Base-by-base conservation (phyloP, 2,888 invertebrate genomes). In the Leptinotarsa haldemani region DNA sequence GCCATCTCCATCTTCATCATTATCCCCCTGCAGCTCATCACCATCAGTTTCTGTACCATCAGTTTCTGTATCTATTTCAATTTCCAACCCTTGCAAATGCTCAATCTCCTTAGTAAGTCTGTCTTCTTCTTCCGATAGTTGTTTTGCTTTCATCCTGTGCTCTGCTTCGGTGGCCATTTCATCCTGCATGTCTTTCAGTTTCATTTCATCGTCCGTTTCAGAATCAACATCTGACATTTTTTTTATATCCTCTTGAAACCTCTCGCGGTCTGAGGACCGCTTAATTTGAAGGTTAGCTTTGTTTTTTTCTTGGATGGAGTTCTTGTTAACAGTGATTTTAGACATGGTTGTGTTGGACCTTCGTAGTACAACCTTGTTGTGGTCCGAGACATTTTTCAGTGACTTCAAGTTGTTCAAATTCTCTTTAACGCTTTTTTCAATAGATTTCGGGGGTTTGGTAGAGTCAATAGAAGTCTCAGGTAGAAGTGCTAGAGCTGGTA, bases 11-110 rank as follows among this genome's bases (percentile, higher is more conserved):
- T 84, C 85, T 65, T 85, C 85, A 61, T 87, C 87, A 66, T 83
- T 83, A 76, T 87, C 87, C 3, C 85, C 84, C 76, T 86, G 89
- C 75, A 92, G 89, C 82, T 93, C 93, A 82, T 93, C 93, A 0
- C 92, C 92, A 77, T 93, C 93, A 0, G 93, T 93, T 89, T 92
- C 92, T 9, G 93, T 93, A 80, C 94, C 95, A 85, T 95, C 95
- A 0, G 94, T 95, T 86, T 95, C 95, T 0, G 94, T 94, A 79
- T 95, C 95, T 63, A 94, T 89, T 77, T 94, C 94, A 66, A 94
- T 92, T 81, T 93, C 94, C 0, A 93, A 91, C 65, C 92, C 92
- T 79, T 93, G 93, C 78, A 94, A 85, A 84, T 94, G 93, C 80
- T 93, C 90, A 70, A 94, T 94, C 86, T 94, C 94, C 61, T 94